phyloP scores from a whole-genome alignment of 2,797 vertebrate genomes.

The Mustela erminea region DNA sequence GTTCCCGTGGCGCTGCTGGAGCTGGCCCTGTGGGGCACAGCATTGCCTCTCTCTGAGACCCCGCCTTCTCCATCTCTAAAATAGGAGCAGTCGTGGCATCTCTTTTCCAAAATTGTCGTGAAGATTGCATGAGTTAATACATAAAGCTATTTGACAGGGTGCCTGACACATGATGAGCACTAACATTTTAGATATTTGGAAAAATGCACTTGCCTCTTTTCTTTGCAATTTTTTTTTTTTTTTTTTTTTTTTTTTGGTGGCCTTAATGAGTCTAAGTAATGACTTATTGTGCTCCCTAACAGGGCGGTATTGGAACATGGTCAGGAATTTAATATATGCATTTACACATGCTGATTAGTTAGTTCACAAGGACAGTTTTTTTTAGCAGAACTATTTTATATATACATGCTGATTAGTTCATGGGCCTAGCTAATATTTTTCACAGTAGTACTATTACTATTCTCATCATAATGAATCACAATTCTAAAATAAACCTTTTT shows the following conservation, averaged over 20 bases:
- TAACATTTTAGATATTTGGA: neutral
- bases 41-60: neutral
- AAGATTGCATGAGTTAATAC: neutral
- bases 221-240: neutral
- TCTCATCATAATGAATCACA: neutral
- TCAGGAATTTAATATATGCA: neutral
- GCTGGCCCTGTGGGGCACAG: neutral
- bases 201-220: neutral
- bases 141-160: neutral
- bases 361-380: neutral
- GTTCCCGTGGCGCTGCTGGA: neutral
- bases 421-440: slow-evolving; percentile 21
- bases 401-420: neutral
- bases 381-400: neutral
- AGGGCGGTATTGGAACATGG: neutral
- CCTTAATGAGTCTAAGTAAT: neutral
- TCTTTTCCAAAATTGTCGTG: slow-evolving; percentile 7
- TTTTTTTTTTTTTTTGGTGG: neutral
- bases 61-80: neutral
- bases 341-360: neutral
- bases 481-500: slow-evolving; percentile 33
- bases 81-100: neutral
- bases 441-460: neutral
- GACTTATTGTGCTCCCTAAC: neutral
- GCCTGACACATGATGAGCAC: neutral